phyloP scores from a whole-genome alignment of 2,113 vertebrate genomes.

The Centropristis striata region DNA sequence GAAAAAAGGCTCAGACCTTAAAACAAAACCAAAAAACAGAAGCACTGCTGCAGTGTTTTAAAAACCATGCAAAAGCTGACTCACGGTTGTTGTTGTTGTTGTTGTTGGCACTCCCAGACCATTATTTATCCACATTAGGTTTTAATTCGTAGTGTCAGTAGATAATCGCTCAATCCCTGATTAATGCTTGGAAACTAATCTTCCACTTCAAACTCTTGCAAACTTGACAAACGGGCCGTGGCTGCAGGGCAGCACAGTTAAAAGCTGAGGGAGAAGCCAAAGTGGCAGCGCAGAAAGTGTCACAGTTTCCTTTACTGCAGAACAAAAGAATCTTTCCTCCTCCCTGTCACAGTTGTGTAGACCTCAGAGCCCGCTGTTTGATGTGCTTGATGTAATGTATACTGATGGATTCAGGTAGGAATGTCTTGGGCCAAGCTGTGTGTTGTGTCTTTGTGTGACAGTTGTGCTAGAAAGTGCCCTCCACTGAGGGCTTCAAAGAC shows the following conservation, averaged over 20 bases:
- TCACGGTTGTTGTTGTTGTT: not conserved
- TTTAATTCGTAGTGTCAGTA: not conserved
- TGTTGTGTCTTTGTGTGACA: conserved; percentile 67
- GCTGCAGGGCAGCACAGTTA: conserved; percentile 26
- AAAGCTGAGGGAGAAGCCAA: conserved; percentile 29
- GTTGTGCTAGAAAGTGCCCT: conserved; percentile 71
- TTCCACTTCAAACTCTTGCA: conserved; percentile 1
- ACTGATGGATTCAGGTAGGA: conserved; percentile 75
- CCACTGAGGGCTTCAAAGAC: conserved; percentile 78
- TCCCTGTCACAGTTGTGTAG: conserved; percentile 65
- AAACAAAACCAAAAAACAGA: not conserved
- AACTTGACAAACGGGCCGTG: not conserved
- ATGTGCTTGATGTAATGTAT: conserved; percentile 72
- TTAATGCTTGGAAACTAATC: conserved; percentile 24
- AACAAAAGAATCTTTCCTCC: conserved; percentile 68
- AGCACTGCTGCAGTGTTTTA: not conserved
- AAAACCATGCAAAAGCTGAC: not conserved
- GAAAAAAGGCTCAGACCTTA: not conserved
- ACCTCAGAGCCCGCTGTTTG: conserved; percentile 62
- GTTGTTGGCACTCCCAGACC: not conserved
- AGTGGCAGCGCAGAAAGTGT: conserved; percentile 52
- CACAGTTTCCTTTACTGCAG: conserved; percentile 31
- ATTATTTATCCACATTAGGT: conserved; percentile 4
- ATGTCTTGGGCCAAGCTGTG: conserved; percentile 64
- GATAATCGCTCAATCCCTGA: conserved; percentile 9